These are phyloP conservation scores for Oophaga sylvatica DNA, from an alignment of 2,797 vertebrate genomes.

Conservation along the genomic window DNA sequence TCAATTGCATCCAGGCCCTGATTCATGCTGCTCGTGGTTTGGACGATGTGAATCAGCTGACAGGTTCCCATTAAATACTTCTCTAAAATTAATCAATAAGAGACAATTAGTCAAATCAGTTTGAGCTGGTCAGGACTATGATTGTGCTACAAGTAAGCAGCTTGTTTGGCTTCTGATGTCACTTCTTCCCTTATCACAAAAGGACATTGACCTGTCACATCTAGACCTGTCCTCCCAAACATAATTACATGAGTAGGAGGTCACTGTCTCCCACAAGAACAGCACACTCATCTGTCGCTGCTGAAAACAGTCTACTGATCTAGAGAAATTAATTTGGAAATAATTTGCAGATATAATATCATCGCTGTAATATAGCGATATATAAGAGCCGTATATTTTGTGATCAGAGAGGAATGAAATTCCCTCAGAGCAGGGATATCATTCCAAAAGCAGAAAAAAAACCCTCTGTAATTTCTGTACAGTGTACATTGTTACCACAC, in stretches of 20 bases:
- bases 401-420: neutral
- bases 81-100: too few relatives aligned
- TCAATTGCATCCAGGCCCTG: too few relatives aligned
- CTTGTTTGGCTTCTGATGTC: neutral
- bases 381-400: neutral
- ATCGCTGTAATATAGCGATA: neutral
- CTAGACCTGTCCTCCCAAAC: neutral
- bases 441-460: neutral
- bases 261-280: slow-evolving; percentile 1
- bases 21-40: too few relatives aligned
- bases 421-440: neutral
- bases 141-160: neutral
- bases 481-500: neutral
- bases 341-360: neutral
- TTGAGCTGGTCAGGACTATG: neutral
- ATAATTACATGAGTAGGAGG: slow-evolving; percentile 22
- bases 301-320: neutral
- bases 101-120: too few relatives aligned
- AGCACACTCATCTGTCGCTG: neutral
- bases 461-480: neutral
- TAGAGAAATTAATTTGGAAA: neutral
- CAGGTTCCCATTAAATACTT: too few relatives aligned
- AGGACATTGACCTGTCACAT: slow-evolving; percentile 10
- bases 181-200: neutral
- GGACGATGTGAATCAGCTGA: too few relatives aligned